These are phyloP conservation scores for Dyspetes luteomarginatus DNA, from an alignment of 2,888 invertebrate genomes.

Conservation along the genomic window DNA sequence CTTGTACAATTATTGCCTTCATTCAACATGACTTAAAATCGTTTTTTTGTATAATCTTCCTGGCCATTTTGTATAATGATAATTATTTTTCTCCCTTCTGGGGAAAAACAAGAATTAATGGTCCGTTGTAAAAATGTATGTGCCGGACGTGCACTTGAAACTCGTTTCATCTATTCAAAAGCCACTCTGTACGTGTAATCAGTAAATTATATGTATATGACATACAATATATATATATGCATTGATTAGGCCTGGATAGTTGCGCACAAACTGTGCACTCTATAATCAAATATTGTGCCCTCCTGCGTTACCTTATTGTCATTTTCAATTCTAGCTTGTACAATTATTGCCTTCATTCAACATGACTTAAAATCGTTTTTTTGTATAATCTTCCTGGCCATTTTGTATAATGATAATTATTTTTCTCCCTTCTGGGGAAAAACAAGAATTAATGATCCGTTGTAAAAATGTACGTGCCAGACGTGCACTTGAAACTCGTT, in stretches of 20 bases:
- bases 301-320: too few species aligned
- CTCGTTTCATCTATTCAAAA: not conserved
- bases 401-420: constrained; percentile 6
- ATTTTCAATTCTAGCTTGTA: too few species aligned
- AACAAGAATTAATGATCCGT: too few species aligned
- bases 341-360: too few species aligned
- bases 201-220: not conserved
- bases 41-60: not conserved
- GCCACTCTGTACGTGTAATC: not conserved
- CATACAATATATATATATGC: too few species aligned
- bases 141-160: not conserved
- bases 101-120: not conserved
- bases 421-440: not conserved
- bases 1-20: too few species aligned
- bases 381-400: constrained; percentile 1
- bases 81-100: constrained; percentile 1
- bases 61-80: not conserved
- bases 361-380: not conserved
- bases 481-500: too few species aligned
- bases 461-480: too few species aligned
- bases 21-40: not conserved
- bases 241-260: too few species aligned
- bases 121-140: not conserved
- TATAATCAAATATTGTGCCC: too few species aligned
- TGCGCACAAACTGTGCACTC: too few species aligned